Conservation (phyloP, 1,140 invertebrate species). For the Melipona quadrifasciata region DNA sequence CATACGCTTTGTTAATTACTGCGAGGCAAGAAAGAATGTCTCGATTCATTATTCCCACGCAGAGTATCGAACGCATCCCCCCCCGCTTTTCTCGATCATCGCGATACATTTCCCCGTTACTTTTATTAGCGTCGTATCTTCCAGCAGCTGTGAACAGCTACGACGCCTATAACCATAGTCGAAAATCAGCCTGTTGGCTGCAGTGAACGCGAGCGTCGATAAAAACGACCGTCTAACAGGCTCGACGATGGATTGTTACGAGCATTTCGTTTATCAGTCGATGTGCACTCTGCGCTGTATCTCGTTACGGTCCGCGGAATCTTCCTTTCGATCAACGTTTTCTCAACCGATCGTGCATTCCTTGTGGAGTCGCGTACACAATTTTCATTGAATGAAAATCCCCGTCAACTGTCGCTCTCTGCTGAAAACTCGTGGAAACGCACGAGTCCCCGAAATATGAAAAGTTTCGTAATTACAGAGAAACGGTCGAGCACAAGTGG, state of each 20-base stretch:
- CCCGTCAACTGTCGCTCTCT: too few species aligned
- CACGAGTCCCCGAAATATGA: too few species aligned
- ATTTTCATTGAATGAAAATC: not conserved
- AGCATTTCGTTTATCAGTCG: conserved; percentile 68
- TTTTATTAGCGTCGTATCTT: conserved; percentile 77
- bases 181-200: conserved; percentile 59
- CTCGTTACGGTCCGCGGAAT: not conserved
- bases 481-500: not conserved
- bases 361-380: not conserved
- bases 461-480: not conserved
- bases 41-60: conserved; percentile 18
- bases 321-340: not conserved
- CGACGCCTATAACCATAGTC: conserved; percentile 66
- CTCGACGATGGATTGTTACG: conserved; percentile 69
- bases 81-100: conserved; percentile 4
- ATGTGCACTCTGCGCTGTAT: not conserved
- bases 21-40: not conserved
- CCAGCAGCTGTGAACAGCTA: conserved; percentile 73
- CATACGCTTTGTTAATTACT: not conserved
- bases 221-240: conserved; percentile 64
- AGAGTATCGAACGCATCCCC: conserved; percentile 12
- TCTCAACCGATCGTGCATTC: not conserved
- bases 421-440: too few species aligned
- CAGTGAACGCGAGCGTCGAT: conserved; percentile 63
- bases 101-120: conserved; percentile 71